phyloP scores from a whole-genome alignment of 2,888 invertebrate species.

The Stenoptilia bipunctidactyla region DNA sequence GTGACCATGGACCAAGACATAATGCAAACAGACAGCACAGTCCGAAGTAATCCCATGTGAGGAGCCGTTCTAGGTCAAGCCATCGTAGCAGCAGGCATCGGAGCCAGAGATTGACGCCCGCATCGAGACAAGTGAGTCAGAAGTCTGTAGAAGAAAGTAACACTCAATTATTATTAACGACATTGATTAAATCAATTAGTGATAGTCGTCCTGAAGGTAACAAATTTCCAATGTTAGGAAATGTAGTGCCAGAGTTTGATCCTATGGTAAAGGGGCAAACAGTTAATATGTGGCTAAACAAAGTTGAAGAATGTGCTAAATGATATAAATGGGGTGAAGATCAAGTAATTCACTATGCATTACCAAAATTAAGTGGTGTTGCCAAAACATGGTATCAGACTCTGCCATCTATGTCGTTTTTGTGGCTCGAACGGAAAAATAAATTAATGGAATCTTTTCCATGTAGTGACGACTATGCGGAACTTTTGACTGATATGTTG shows the following conservation, averaged over 20 bases:
- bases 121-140: neutral
- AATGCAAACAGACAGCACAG: neutral
- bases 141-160: neutral
- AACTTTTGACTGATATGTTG: slow-evolving; percentile 13
- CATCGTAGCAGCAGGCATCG: too few species aligned
- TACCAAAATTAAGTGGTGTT: slow-evolving; percentile 10
- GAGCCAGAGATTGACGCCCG: neutral
- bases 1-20: neutral
- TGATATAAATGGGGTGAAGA: slow-evolving; percentile 10
- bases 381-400: slow-evolving; percentile 13
- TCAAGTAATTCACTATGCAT: slow-evolving; percentile 12
- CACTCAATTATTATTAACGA: neutral
- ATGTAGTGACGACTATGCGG: slow-evolving; percentile 12
- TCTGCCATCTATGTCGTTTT: slow-evolving; percentile 8
- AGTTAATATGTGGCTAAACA: slow-evolving; percentile 10
- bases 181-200: slow-evolving; percentile 1
- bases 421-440: slow-evolving; percentile 13
- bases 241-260: slow-evolving; percentile 12
- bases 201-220: slow-evolving; percentile 6
- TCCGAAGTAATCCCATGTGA: neutral
- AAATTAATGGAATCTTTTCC: slow-evolving; percentile 14
- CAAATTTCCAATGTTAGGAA: slow-evolving; percentile 12
- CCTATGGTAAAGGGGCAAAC: slow-evolving; percentile 13
- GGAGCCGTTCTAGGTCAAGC: neutral
- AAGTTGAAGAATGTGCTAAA: slow-evolving; percentile 11